Evolutionary conservation across 2,113 vertebrate species (phyloP).

Genomic region (Chloropsis cyanopogon): DNA sequence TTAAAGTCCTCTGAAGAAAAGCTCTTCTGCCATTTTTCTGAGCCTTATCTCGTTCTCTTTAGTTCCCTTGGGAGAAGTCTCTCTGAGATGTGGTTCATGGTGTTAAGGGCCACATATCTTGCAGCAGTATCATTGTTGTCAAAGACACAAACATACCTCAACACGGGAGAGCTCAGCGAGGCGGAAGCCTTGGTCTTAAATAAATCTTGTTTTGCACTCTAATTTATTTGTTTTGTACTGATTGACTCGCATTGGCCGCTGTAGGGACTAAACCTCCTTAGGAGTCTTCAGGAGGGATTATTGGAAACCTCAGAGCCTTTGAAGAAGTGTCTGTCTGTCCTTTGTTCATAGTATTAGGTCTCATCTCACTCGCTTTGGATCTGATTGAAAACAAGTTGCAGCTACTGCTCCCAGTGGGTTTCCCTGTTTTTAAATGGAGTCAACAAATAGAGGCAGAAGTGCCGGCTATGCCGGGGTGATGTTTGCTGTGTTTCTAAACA

Average conservation of each 20-base stretch:
- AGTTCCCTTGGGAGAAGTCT: not conserved
- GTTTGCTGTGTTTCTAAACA: not conserved
- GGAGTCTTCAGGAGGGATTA: conserved; percentile 31
- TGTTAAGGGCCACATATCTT: not conserved
- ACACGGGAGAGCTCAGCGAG: not conserved
- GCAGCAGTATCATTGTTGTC: not conserved
- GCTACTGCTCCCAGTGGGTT: conserved; percentile 14
- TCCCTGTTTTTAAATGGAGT: not conserved
- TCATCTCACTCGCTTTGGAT: conserved; percentile 8
- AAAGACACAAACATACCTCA: not conserved
- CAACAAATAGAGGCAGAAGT: not conserved
- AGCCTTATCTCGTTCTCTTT: not conserved
- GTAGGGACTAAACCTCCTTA: conserved; percentile 31
- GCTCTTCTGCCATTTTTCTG: not conserved
- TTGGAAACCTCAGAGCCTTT: not conserved
- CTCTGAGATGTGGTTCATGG: not conserved
- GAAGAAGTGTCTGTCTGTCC: conserved; percentile 9
- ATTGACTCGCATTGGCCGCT: not conserved
- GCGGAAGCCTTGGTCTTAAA: not conserved
- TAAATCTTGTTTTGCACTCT: not conserved
- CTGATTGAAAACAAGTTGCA: conserved; percentile 23
- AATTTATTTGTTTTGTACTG: not conserved
- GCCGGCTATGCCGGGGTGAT: not conserved
- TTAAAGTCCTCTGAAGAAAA: not conserved
- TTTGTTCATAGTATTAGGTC: conserved; percentile 4